These are phyloP conservation scores for Acanthurus lineatus DNA, from an alignment of 2,797 vertebrate genomes.

Conservation along the genomic window DNA sequence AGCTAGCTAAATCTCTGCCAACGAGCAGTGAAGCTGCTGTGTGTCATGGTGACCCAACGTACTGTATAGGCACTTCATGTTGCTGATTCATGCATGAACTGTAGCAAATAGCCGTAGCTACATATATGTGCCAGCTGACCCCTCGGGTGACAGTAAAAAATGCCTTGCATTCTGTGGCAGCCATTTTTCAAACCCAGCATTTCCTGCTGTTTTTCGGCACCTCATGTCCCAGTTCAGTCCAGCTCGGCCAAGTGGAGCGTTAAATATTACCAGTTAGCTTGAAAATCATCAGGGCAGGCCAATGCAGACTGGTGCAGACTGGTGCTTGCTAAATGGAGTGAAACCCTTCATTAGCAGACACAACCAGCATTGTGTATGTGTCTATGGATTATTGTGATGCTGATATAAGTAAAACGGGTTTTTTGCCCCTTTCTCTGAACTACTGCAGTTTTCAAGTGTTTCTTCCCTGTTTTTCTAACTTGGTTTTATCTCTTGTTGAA, in stretches of 20 bases:
- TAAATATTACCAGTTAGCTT: conserved; percentile 64
- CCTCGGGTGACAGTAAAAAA: conserved; percentile 1
- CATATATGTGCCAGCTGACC: conserved; percentile 10
- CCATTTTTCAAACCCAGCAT: conserved; percentile 48
- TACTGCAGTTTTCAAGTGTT: background rate
- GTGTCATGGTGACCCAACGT: conserved; percentile 11
- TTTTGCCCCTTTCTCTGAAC: conserved; percentile 7
- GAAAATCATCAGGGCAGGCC: conserved; percentile 54
- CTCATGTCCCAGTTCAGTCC: conserved; percentile 46
- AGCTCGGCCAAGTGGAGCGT: conserved; percentile 63
- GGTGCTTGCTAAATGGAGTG: conserved; percentile 54
- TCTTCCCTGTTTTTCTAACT: background rate
- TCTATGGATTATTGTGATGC: conserved; percentile 40
- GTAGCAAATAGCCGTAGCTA: conserved; percentile 23
- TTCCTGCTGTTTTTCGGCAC: conserved; percentile 61
- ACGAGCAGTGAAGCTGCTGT: conserved; percentile 7
- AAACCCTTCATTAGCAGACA: conserved; percentile 56
- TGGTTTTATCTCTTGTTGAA: conserved; percentile 13
- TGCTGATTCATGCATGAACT: conserved; percentile 8
- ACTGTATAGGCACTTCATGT: conserved; percentile 3
- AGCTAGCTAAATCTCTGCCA: background rate
- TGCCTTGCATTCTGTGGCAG: conserved; percentile 25
- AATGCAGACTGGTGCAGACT: conserved; percentile 30
- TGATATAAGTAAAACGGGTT: conserved; percentile 29
- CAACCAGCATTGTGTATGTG: conserved; percentile 40